A percentile compares a stretch with the other conserved stretches of the same genome.
These are phyloP conservation scores for Tetramorium bicarinatum DNA, from an alignment of 2,888 invertebrate genomes.

Conservation along the genomic window DNA sequence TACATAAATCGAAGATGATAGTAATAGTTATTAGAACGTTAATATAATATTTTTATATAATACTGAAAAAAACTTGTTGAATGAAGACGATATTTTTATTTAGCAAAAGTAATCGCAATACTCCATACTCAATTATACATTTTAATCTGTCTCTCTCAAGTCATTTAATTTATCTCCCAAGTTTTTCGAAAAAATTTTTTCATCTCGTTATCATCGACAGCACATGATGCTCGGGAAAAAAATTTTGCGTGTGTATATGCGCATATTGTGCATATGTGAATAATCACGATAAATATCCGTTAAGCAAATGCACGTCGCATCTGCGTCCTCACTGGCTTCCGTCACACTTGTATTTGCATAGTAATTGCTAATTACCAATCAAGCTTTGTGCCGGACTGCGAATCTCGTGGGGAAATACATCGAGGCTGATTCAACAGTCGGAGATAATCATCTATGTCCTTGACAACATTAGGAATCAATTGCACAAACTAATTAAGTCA, in stretches of 20 bases:
- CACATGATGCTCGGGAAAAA: background rate
- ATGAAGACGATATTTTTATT: conserved; percentile 16
- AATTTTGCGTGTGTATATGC: background rate
- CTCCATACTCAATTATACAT: background rate
- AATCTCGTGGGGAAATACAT: conserved; percentile 23
- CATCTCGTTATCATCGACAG: background rate
- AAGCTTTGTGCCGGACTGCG: conserved; percentile 24
- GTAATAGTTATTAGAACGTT: conserved; percentile 41
- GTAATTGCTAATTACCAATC: conserved; percentile 56
- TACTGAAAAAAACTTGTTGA: conserved; percentile 18
- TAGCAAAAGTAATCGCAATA: background rate
- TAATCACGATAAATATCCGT: conserved; percentile 17
- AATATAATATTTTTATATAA: conserved; percentile 18
- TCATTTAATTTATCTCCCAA: background rate
- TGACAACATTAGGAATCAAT: conserved; percentile 43
- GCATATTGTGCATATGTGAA: background rate
- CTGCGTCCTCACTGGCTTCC: background rate
- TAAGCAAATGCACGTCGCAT: conserved; percentile 10
- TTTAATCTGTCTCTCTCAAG: background rate
- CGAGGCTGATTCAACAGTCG: conserved; percentile 29
- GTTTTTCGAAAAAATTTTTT: background rate
- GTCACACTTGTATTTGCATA: conserved; percentile 45
- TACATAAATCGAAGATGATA: conserved; percentile 15
- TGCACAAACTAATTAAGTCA: conserved; percentile 37
- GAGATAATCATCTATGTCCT: conserved; percentile 34